Conservation (phyloP, 92 coral and sea anemone genomes). For the Bergia puertoricense region DNA sequence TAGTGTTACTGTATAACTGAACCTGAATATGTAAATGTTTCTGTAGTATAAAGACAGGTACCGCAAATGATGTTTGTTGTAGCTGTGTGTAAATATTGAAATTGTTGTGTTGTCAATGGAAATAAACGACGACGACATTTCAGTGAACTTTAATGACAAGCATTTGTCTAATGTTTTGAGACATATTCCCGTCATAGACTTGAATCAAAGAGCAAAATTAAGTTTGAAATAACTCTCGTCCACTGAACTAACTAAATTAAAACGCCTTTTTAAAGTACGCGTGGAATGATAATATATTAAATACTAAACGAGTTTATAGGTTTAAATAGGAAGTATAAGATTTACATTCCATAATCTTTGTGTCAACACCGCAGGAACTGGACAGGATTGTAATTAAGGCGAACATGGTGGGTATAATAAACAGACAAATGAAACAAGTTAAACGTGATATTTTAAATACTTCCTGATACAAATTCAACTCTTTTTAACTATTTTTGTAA, state of each 20-base stretch:
- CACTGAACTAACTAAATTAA: background rate
- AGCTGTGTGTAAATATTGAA: slow-evolving; percentile 15
- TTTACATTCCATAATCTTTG: slow-evolving; percentile 10
- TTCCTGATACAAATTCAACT: background rate
- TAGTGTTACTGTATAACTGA: slow-evolving; percentile 25
- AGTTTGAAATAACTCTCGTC: background rate
- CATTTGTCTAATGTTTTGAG: background rate
- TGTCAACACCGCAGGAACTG: background rate
- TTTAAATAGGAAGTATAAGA: background rate
- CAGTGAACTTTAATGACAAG: background rate
- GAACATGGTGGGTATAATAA: background rate
- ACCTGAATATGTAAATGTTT: slow-evolving; percentile 8
- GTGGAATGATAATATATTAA: background rate
- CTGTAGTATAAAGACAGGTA: background rate
- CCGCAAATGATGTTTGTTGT: slow-evolving; percentile 9
- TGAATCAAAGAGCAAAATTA: background rate
- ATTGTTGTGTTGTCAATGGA: slow-evolving; percentile 27
- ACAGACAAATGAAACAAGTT: background rate
- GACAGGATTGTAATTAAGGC: background rate
- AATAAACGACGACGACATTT: background rate
- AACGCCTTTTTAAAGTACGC: background rate
- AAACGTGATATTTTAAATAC: background rate
- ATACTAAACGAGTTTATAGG: background rate
- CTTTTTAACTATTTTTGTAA: background rate
- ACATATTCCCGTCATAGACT: background rate